Percentiles rank a stretch among this genome's conserved stretches.
These are phyloP conservation scores for Tubiluchus corallicola DNA, from an alignment of 2,888 invertebrate genomes.

Conservation along the genomic window DNA sequence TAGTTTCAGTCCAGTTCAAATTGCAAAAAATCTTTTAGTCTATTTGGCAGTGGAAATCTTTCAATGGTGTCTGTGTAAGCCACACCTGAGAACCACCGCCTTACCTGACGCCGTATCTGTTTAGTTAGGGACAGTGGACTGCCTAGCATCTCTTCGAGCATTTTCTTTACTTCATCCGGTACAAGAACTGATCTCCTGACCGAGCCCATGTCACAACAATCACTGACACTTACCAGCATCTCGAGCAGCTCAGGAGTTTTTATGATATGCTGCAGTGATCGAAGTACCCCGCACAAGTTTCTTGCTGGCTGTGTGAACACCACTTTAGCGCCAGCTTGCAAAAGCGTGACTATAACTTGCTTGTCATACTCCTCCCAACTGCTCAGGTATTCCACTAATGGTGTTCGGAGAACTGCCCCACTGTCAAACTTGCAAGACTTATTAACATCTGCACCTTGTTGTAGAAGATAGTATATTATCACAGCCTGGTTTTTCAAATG, in stretches of 20 bases:
- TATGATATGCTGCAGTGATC: conserved; percentile 36
- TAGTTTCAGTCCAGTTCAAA: too few relatives aligned
- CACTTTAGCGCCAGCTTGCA: conserved; percentile 48
- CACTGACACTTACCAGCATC: conserved; percentile 49
- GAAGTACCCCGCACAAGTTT: conserved; percentile 65
- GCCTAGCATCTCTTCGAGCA: conserved; percentile 43
- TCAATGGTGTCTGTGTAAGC: conserved; percentile 28
- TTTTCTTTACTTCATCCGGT: conserved; percentile 42
- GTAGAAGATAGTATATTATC: conserved; percentile 25
- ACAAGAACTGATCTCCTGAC: conserved; percentile 49
- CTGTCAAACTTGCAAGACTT: conserved; percentile 26
- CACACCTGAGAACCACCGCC: conserved; percentile 35
- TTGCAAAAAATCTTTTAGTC: conserved; percentile 45
- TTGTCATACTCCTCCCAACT: conserved; percentile 48
- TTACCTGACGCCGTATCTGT: conserved; percentile 41
- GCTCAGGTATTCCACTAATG: conserved; percentile 50
- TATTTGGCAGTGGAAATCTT: conserved; percentile 43
- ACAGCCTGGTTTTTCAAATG: conserved; percentile 44
- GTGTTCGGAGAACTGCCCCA: conserved; percentile 51
- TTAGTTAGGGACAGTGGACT: conserved; percentile 46
- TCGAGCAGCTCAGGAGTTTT: conserved; percentile 35
- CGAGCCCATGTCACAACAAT: conserved; percentile 58
- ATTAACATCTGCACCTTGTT: conserved; percentile 32
- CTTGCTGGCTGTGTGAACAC: conserved; percentile 39
- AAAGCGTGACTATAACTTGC: conserved; percentile 45